Evolutionary conservation across 2,888 invertebrate genomes (phyloP), one percentile per base, ranked within the genome.

Genomic region (Dryadula phaetusa): DNA sequence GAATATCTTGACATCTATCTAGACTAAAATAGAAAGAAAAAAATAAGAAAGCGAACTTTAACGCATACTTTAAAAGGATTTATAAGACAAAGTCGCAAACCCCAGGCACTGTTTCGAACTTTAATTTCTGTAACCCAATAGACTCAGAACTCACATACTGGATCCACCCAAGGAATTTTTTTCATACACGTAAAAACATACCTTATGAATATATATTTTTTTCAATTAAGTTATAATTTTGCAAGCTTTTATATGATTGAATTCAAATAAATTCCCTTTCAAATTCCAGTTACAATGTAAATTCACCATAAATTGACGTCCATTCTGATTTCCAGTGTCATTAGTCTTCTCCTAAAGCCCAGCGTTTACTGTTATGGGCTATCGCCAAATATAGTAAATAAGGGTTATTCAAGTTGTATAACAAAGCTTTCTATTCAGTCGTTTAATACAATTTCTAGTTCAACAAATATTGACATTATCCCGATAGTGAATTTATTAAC

Each of bases 341-440:
- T 60, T 60, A 60, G 28, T 60, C 18, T 28, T 20, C 32, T 32
- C 34, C 47, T 47, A 47, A 47, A 47, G 47, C 22, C n/a, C 28
- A 58, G 44, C 44, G 32, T 61, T 61, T 47, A 61, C n/a, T 61
- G 46, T 34, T 61, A 47, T 34, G n/a, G 46, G 46, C 22, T 61
- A 47, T 34, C 8, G 46, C 47, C 61, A 61, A 61, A 46, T 28
- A 60, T 60, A n/a, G n/a, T n/a, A 46, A 61, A 47, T 46, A 25
- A 44, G 40, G 25, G 18, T 25, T 28, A 28, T 20, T 34, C 34
- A 47, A 32, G 47, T 44, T 16, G 40, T 7, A n/a, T 56, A n/a
- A 25, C 16, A 58, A 20, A 40, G 25, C 5, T 40, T 22, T 37
- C 16, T 37, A 34, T 49, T 28, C 18, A 18, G 34, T 32, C 16